Conservation (phyloP, 2,888 invertebrate species). For the Drosophila anomelani region DNA sequence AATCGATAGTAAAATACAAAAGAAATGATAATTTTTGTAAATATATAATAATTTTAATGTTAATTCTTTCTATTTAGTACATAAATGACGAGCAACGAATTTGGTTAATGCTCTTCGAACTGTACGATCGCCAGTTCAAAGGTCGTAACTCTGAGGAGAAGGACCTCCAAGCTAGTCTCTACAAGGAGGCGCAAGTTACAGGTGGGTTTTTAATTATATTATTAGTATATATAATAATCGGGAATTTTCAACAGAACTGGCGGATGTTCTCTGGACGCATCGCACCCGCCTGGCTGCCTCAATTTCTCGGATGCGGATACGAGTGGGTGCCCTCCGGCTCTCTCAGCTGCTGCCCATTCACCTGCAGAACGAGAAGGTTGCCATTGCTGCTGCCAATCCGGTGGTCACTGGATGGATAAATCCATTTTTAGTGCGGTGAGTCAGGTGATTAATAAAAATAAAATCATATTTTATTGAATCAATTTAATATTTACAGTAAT, state of each 20-base stretch:
- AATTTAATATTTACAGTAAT: conserved; percentile 40
- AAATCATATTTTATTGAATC: no score
- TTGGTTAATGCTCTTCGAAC: conserved; percentile 86
- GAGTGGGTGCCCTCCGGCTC: conserved; percentile 89
- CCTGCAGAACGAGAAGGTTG: conserved; percentile 89
- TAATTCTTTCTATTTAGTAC: conserved; percentile 56
- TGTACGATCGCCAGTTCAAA: conserved; percentile 86
- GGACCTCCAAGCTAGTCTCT: conserved; percentile 69
- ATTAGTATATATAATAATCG: not conserved
- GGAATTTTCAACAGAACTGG: conserved; percentile 85
- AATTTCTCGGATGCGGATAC: conserved; percentile 90
- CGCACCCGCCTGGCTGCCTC: conserved; percentile 91
- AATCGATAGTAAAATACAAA: no score
- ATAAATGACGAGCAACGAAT: conserved; percentile 84
- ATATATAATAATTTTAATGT: not conserved
- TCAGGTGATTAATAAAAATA: no score
- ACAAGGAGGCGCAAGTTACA: conserved; percentile 77
- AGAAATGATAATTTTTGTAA: not conserved
- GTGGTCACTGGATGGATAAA: conserved; percentile 93
- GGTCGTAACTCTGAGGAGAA: conserved; percentile 80
- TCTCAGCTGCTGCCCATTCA: conserved; percentile 90
- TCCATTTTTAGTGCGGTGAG: conserved; percentile 88
- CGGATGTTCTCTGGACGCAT: conserved; percentile 88
- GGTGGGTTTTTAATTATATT: conserved; percentile 55
- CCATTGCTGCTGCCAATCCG: conserved; percentile 86